These are phyloP conservation scores for Bemisia tabaci DNA, from an alignment of 1,140 invertebrate genomes.

Conservation along the genomic window DNA sequence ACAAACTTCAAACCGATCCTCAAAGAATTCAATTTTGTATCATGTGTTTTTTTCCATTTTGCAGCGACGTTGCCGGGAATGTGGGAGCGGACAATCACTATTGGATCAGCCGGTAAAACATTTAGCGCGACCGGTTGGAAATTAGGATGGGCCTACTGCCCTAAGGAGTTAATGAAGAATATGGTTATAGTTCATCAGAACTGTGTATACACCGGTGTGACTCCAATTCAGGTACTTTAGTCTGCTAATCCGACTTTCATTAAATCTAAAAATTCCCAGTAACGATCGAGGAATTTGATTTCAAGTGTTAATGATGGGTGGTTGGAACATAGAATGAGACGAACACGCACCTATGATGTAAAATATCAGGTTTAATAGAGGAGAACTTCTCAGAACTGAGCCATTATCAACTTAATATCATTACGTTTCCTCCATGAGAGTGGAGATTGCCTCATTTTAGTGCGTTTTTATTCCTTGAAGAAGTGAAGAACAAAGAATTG, in stretches of 20 bases:
- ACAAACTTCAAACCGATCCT: too few relatives aligned
- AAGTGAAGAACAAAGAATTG: too few relatives aligned
- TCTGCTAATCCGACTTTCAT: background rate
- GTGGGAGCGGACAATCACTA: conserved; percentile 95
- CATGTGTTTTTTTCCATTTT: background rate
- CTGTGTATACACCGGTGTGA: conserved; percentile 71
- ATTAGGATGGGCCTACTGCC: conserved; percentile 88
- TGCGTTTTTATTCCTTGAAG: too few relatives aligned
- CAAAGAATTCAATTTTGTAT: too few relatives aligned
- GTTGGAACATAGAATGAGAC: too few relatives aligned
- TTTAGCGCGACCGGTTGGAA: conserved; percentile 97
- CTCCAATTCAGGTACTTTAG: conserved; percentile 9
- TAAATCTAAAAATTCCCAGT: background rate
- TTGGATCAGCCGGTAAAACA: conserved; percentile 91
- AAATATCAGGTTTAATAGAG: too few relatives aligned
- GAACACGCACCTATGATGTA: too few relatives aligned
- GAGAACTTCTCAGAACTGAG: too few relatives aligned
- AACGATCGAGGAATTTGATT: conserved; percentile 4
- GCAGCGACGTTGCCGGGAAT: conserved; percentile 72
- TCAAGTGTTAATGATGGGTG: too few relatives aligned
- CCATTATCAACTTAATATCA: too few relatives aligned
- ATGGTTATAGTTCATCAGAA: conserved; percentile 87
- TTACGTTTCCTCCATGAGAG: too few relatives aligned
- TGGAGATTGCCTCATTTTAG: too few relatives aligned
- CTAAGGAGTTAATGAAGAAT: conserved; percentile 60